These are phyloP conservation scores for Aegotheles bennettii DNA, from an alignment of 2,113 vertebrate genomes.

Conservation along the genomic window DNA sequence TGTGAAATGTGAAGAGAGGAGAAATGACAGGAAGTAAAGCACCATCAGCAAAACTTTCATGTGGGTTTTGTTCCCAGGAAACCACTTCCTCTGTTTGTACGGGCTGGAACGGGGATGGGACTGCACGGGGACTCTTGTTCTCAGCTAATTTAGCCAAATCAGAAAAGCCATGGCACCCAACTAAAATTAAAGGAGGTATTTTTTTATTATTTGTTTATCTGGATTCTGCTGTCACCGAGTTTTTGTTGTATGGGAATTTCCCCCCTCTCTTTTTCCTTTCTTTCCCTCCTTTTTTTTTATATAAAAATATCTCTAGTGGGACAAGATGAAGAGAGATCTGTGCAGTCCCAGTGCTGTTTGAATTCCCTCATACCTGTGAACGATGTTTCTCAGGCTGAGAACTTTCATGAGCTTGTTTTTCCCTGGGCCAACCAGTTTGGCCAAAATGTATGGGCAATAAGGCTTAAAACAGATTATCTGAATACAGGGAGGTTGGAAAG, in stretches of 20 bases:
- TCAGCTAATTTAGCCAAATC: conserved; percentile 15
- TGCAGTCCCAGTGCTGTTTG: not conserved
- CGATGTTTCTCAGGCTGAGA: not conserved
- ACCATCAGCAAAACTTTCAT: conserved; percentile 34
- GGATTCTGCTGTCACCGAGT: conserved; percentile 8
- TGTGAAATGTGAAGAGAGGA: not conserved
- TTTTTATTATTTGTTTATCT: conserved; percentile 9
- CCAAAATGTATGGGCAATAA: accelerated
- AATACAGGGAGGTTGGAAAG: not conserved
- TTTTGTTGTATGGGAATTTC: conserved; percentile 5
- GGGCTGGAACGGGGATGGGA: not conserved
- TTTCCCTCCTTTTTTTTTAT: not conserved
- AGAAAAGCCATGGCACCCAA: conserved; percentile 41
- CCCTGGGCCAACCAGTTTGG: not conserved
- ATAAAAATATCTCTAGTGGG: not conserved
- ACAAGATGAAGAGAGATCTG: not conserved
- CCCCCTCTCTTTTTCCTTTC: not conserved
- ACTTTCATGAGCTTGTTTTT: not conserved
- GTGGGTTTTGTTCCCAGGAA: conserved; percentile 61
- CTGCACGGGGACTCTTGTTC: not conserved
- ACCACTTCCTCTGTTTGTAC: conserved; percentile 56
- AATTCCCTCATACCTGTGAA: not conserved
- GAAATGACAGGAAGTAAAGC: not conserved
- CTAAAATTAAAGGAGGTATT: not conserved
- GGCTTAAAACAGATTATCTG: not conserved